Percentiles rank a stretch among this genome's conserved stretches.
phyloP scores from a whole-genome alignment of 2,113 vertebrate genomes.

The Phalacrocorax aristotelis region DNA sequence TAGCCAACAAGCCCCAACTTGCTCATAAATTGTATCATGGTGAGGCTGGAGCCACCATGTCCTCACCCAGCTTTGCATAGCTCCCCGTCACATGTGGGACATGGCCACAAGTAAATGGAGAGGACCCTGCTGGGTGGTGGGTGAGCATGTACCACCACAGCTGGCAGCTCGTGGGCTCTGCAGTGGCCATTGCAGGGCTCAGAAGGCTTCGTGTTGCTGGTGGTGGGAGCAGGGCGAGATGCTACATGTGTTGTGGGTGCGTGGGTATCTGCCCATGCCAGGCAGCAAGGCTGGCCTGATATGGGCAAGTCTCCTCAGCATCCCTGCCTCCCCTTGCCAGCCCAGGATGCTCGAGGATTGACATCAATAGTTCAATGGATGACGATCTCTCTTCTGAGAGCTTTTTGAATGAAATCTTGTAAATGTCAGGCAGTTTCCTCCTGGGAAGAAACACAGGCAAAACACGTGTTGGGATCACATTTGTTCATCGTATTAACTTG shows the following conservation, averaged over 20 bases:
- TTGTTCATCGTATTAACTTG: not conserved
- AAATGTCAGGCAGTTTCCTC: not conserved
- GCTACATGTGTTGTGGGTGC: no score
- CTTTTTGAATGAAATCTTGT: not conserved
- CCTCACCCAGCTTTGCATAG: not conserved
- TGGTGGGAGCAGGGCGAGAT: not conserved
- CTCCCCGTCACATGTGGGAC: not conserved
- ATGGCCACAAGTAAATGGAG: not conserved
- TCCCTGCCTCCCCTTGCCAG: not conserved
- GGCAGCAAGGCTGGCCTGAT: not conserved
- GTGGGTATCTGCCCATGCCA: not conserved
- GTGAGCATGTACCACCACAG: not conserved
- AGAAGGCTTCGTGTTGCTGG: no score
- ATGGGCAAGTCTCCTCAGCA: accelerated
- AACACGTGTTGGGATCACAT: accelerated
- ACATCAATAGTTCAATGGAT: not conserved
- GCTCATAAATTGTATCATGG: accelerated
- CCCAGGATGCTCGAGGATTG: not conserved
- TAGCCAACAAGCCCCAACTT: not conserved
- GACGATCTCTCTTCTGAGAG: not conserved
- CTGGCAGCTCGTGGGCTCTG: not conserved
- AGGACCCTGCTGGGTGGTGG: not conserved
- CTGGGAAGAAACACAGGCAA: not conserved
- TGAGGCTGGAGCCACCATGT: not conserved
- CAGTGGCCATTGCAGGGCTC: not conserved